Percentiles rank a stretch among this genome's conserved stretches.
Conservation (phyloP, 2,888 invertebrate genomes). For the Orthosia cruda region DNA sequence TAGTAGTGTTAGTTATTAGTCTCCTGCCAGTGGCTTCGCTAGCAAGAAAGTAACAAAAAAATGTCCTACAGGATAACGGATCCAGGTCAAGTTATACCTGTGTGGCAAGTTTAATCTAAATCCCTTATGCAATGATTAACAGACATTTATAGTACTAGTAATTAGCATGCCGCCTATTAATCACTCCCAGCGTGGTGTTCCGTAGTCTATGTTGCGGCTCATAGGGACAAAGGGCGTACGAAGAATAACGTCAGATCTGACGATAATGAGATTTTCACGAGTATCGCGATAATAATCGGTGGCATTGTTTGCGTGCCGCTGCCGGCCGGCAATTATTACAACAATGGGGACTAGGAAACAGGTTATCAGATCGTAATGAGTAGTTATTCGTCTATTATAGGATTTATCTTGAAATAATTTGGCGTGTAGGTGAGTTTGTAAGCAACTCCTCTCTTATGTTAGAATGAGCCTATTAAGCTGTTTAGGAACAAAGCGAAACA, state of each 20-base stretch:
- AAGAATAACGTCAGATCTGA: conserved; percentile 77
- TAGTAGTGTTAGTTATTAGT: too few species aligned
- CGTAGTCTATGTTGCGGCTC: conserved; percentile 43
- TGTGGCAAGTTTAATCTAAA: too few species aligned
- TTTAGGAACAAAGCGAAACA: conserved; percentile 3
- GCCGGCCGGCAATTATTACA: conserved; percentile 72
- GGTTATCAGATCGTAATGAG: conserved; percentile 66
- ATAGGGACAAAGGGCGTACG: conserved; percentile 64
- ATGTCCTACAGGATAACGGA: too few species aligned
- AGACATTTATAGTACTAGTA: too few species aligned
- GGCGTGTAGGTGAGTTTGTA: conserved; percentile 25
- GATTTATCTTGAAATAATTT: conserved; percentile 8
- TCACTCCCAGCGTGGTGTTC: not conserved
- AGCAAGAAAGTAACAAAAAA: too few species aligned
- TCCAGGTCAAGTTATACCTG: too few species aligned
- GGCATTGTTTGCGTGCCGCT: conserved; percentile 75
- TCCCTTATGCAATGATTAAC: too few species aligned
- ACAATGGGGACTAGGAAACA: conserved; percentile 66
- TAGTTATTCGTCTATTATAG: conserved; percentile 57
- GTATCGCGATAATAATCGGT: conserved; percentile 81
- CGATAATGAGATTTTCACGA: conserved; percentile 84
- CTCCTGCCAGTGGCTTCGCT: too few species aligned
- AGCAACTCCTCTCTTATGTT: not conserved
- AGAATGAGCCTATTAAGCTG: conserved; percentile 3
- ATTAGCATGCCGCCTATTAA: too few species aligned